These are phyloP conservation scores for Crypturellus undulatus DNA, from an alignment of 2,113 vertebrate species.

Conservation along the genomic window DNA sequence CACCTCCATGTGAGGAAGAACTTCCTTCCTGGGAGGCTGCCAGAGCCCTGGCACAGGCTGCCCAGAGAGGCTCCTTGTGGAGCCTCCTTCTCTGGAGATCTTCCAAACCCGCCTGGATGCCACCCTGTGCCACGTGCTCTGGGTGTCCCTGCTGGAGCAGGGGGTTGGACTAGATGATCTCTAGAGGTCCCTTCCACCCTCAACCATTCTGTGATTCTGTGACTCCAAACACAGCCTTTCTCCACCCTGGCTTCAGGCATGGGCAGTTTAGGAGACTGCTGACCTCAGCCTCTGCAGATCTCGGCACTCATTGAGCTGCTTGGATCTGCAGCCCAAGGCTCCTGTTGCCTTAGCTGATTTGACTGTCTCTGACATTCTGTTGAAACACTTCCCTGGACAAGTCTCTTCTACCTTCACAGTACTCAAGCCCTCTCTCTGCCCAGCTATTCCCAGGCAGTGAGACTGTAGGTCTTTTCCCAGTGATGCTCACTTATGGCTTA, in stretches of 20 bases:
- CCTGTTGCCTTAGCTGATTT: background rate
- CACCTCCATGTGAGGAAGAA: too few relatives aligned
- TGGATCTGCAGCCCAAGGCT: background rate
- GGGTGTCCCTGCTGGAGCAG: too few relatives aligned
- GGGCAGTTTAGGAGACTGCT: background rate
- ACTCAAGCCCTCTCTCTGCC: background rate
- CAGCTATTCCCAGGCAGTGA: background rate
- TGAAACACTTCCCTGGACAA: background rate
- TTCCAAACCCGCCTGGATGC: too few relatives aligned
- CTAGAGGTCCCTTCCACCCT: too few relatives aligned
- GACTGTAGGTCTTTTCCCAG: background rate
- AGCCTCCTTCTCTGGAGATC: too few relatives aligned
- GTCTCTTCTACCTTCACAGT: background rate
- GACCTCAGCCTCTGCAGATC: background rate
- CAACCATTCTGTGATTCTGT: background rate
- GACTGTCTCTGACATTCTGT: background rate
- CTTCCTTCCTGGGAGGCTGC: too few relatives aligned
- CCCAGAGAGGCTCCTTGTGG: too few relatives aligned
- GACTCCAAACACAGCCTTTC: background rate
- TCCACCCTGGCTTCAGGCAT: accelerated
- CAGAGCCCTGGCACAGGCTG: too few relatives aligned
- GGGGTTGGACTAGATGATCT: too few relatives aligned
- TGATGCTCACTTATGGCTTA: background rate
- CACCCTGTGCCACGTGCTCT: too few relatives aligned
- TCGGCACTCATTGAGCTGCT: background rate